Evolutionary conservation across 2,113 vertebrate genomes (phyloP), one percentile per base, ranked within the genome.

Genomic region (Irena cyanogastra): DNA sequence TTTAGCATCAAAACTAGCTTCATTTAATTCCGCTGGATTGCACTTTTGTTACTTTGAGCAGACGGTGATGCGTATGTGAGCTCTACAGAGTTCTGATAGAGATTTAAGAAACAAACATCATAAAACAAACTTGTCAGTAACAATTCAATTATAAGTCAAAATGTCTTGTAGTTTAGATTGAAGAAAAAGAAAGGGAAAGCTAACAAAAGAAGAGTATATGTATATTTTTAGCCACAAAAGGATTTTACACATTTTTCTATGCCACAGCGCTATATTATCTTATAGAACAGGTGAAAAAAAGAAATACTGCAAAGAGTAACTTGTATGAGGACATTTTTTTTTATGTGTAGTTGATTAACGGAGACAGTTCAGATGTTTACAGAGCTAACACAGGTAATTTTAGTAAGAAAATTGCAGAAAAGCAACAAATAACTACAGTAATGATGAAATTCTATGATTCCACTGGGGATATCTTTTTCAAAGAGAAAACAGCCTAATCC

Each of bases 21-120:
- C 44, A 60, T 88, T 97, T 94, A 94, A 94, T 91, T 94, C 93
- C 70, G 79, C 49, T 91, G 87, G 65, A 86, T 89, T 94, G 75
- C 70, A 87, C 42, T 96, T 92, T 24, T 84, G 64, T 70, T 95
- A 52, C 76, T 90, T 83, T 37, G 85, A 95, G 68, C 19, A 96
- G 70, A 52, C 17, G 1, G 30, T 65, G 71, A 69, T 83, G 82
- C 30, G 28, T 87, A 15, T 91, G 80, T 90, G 57, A 72, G 41
- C 31, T 95, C 70, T 70, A 63, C 50, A 76, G 79, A 75, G 39
- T 95, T 90, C 83, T 88, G 77, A 52, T 83, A 87, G 37, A 94
- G 70, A 65, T 87, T 95, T 90, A 74, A 81, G 79, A 93, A 95
- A 89, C 59, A 95, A 87, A 83, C 70, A 90, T 77, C 33, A 26